Base-by-base conservation (phyloP, 2,888 invertebrate species). In the Brenthis hecate region DNA sequence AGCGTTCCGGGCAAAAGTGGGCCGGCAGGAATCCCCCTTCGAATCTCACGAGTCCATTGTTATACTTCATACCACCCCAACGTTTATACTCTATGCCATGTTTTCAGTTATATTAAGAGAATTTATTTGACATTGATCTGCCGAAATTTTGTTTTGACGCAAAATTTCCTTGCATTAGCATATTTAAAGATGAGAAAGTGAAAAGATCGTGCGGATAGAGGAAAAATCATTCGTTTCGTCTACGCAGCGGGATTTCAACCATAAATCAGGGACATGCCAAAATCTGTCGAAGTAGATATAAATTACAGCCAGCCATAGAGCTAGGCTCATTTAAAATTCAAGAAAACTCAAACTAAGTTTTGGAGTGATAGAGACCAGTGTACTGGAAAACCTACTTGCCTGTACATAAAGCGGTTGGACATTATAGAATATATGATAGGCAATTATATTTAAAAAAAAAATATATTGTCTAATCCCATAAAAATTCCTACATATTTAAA, bases 251-350 rank as follows among this genome's bases (percentile, higher is more conserved):
- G 73, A 74, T 76, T 80, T 74, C 76, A 75, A 71, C 76, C 81
- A 87, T 89, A 87, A 89, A 87, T 89, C 89, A 86, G 82, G 60
- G 69, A 71, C 79, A 78, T 86, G 89, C 87, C 89, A 87, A 88
- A 88, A 83, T 81, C 80, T 75, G 77, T 80, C 78, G 77, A 80
- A 79, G 80, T 80, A 73, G 79, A 81, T 79, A 89, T 87, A 87
- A 87, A 88, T 89, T 83, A 85, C 85, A 74, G 77, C 78, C 78
- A 79, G 76, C 77, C 77, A 76, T 77, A 77, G 76, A 79, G 80
- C 79, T 78, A 68, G 70, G 64, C 74, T 69, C 73, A 72, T 72
- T 77, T 74, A 58, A 71, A 73, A 68, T 74, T 72, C 70, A 70
- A 70, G 72, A 67, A 74, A 73, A 74, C 54, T 50, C 58, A 64